A percentile compares a stretch with the other conserved stretches of the same genome.
These are phyloP conservation scores for Campoletis raptor DNA, from an alignment of 2,888 invertebrate genomes.

Conservation along the genomic window DNA sequence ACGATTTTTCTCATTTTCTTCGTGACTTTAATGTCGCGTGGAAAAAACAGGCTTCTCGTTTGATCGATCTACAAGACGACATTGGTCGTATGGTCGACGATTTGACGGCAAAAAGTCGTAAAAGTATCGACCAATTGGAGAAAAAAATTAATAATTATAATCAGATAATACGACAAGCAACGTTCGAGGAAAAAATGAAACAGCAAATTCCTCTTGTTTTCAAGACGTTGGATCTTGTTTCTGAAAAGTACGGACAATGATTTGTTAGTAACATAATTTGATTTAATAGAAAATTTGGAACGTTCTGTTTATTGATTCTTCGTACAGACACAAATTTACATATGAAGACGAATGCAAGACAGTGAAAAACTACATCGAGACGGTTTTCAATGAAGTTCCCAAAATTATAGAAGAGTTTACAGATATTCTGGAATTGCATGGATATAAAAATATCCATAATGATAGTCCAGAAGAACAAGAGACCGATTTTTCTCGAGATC, in stretches of 20 bases:
- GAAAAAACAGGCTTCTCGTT: conserved; percentile 46
- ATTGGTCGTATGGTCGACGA: conserved; percentile 47
- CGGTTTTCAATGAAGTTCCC: conserved; percentile 52
- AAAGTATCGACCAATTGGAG: conserved; percentile 51
- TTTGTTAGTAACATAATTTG: background rate
- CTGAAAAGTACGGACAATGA: conserved; percentile 54
- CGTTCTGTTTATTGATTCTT: background rate
- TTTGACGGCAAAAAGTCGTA: conserved; percentile 44
- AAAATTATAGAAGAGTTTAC: conserved; percentile 61
- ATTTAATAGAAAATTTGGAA: background rate
- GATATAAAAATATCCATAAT: background rate
- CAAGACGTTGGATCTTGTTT: conserved; percentile 61
- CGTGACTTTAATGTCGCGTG: conserved; percentile 49
- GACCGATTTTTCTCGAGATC: conserved; percentile 4
- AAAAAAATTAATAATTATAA: conserved; percentile 42
- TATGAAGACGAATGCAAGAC: conserved; percentile 69
- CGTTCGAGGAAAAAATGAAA: conserved; percentile 65
- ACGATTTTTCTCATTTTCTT: conserved; percentile 48
- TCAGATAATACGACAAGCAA: conserved; percentile 62
- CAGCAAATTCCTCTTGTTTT: conserved; percentile 61
- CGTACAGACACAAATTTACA: conserved; percentile 59
- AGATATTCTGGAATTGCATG: conserved; percentile 57
- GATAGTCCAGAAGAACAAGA: conserved; percentile 14
- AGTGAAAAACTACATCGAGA: conserved; percentile 64
- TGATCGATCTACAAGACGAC: conserved; percentile 50